These are phyloP conservation scores for Hippocampus kuda DNA, from an alignment of 2,797 vertebrate species.

Conservation along the genomic window DNA sequence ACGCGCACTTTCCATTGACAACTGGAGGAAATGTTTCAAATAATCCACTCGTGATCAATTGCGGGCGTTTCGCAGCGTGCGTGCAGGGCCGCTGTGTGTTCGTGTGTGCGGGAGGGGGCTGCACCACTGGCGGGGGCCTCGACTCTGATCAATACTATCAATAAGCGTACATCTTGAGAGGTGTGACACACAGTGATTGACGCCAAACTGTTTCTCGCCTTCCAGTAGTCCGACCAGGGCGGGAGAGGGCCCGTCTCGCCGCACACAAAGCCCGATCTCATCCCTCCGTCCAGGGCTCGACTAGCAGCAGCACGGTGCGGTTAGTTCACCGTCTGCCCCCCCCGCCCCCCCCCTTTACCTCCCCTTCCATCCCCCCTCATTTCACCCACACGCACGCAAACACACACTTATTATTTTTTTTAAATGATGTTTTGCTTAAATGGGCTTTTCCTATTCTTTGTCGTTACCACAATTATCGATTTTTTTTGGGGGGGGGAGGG, in stretches of 20 bases:
- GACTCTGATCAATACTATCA: conserved; percentile 61
- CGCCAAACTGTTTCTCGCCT: conserved; percentile 68
- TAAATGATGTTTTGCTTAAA: neutral
- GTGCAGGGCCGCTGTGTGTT: neutral
- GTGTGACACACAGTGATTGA: conserved; percentile 67
- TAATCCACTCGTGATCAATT: conserved; percentile 46
- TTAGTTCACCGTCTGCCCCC: conserved; percentile 68
- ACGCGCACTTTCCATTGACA: conserved; percentile 34
- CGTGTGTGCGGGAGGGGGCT: conserved; percentile 19
- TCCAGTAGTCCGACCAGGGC: conserved; percentile 70
- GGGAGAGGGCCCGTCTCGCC: conserved; percentile 71
- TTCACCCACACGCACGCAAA: conserved; percentile 4
- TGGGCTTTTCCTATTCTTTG: neutral
- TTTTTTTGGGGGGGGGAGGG: neutral
- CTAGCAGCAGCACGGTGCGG: conserved; percentile 75
- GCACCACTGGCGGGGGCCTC: conserved; percentile 47
- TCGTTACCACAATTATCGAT: neutral
- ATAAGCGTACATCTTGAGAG: conserved; percentile 60
- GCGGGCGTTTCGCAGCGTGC: conserved; percentile 11
- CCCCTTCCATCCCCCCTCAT: neutral
- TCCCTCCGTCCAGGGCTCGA: conserved; percentile 65
- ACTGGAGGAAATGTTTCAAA: conserved; percentile 51
- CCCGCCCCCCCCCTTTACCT: neutral
- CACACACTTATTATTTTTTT: neutral
- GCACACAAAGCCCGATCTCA: conserved; percentile 71